Base-by-base conservation (phyloP, 2,888 invertebrate species). In the Julus scandinavius region DNA sequence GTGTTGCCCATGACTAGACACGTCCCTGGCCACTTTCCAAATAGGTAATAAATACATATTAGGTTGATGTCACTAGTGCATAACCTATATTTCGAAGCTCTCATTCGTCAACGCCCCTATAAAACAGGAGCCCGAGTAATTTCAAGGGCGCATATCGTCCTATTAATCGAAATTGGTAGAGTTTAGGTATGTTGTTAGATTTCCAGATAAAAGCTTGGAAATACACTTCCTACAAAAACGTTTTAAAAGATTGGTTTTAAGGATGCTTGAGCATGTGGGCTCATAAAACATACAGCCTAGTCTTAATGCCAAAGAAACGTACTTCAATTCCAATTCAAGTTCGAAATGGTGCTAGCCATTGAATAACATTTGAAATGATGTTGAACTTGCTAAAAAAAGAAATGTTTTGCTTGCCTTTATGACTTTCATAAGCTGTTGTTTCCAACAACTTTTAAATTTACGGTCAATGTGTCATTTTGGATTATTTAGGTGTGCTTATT, bases 1-100 rank as follows among this genome's bases (percentile, higher is more conserved):
- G 72, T 72, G 72, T 72, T 72, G 72, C 72, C 72, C 72, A 72
- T 72, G 72, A 72, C 72, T 20, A 72, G 72, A 72, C 72, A 72
- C 7, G 72, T 72, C 72, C 29, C 72, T 72, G 72, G 72, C 72
- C 29, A 72, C 72, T 29, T 29, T 72, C 72, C 72, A 72, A 72
- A 72, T 72, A 72, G 72, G 72, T 72, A 72, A 72, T 72, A 72
- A 72, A 72, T 20, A 72, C n/a, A 72, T 72, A 72, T 72, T 72
- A 29, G 72, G 72, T 72, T 20, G 72, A 72, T 72, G 72, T 72
- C 72, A 29, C 72, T 72, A 20, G 72, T 72, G 20, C 72, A 29
- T 72, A 72, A 72, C 72, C 72, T 72, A 72, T 72, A 72, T 72
- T 72, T 9, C 72, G 29, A 72, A 9, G 72, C 72, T 29, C 72